phyloP scores from a whole-genome alignment of 1,140 invertebrate genomes.

The Tachypleus tridentatus region DNA sequence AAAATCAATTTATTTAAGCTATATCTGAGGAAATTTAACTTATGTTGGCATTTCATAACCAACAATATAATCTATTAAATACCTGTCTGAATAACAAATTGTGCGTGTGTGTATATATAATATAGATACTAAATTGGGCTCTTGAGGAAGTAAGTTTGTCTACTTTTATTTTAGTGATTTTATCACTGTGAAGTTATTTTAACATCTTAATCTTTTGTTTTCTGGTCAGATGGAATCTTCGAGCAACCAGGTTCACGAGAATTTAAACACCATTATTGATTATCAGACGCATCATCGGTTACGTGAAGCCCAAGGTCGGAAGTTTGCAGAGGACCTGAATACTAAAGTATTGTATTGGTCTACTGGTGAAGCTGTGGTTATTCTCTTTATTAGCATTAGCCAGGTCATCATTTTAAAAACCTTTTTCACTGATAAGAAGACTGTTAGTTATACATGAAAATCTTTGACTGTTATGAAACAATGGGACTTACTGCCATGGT shows the following conservation, averaged over 20 bases:
- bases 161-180: background rate
- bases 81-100: no score
- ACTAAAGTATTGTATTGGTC: constrained; percentile 88
- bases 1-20: no score
- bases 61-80: no score
- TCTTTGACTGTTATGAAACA: no score
- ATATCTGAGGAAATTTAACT: no score
- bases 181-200: background rate
- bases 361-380: constrained; percentile 67
- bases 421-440: constrained; percentile 81
- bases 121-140: no score
- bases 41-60: no score
- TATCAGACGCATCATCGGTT: constrained; percentile 93
- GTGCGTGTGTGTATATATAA: no score
- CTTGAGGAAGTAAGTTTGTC: no score
- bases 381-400: constrained; percentile 68
- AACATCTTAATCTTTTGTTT: constrained; percentile 1
- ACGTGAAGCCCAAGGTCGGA: constrained; percentile 82
- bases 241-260: constrained; percentile 73
- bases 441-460: no score
- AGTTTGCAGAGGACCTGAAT: constrained; percentile 90
- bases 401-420: constrained; percentile 88
- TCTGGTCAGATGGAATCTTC: constrained; percentile 74
- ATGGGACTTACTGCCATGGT: no score
- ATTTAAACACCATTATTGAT: constrained; percentile 73